phyloP scores from a whole-genome alignment of 2,113 vertebrate species.

The Urocolius indicus region DNA sequence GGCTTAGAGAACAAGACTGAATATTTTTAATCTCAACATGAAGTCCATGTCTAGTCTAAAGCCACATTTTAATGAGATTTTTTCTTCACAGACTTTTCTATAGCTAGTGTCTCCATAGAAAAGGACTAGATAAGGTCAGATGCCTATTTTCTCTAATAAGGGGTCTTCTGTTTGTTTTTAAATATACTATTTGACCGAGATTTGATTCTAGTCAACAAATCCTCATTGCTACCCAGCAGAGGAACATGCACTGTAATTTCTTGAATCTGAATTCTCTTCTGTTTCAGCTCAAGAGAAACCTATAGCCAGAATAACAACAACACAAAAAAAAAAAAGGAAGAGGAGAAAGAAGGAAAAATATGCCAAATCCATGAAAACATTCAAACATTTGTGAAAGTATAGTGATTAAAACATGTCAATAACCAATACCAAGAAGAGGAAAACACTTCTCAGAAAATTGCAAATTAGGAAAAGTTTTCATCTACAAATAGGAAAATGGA shows the following conservation, averaged over 20 bases:
- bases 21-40: neutral
- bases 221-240: neutral
- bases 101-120: neutral
- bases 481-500: neutral
- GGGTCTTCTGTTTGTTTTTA: neutral
- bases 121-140: neutral
- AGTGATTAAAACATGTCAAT: neutral
- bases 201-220: neutral
- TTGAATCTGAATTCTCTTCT: neutral
- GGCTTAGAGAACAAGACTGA: neutral
- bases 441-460: neutral
- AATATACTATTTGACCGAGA: neutral
- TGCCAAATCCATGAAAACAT: accelerated
- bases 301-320: neutral
- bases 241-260: neutral
- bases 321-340: neutral
- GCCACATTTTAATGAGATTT: neutral
- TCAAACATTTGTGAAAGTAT: neutral
- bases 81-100: neutral
- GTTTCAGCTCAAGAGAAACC: neutral
- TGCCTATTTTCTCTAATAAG: neutral
- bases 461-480: neutral
- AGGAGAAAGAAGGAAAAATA: too few species aligned
- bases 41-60: neutral
- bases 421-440: neutral